Percentiles rank a stretch among this genome's conserved stretches.
Conservation (phyloP, 1,140 invertebrate species). For the Leptoteleia sp. region DNA sequence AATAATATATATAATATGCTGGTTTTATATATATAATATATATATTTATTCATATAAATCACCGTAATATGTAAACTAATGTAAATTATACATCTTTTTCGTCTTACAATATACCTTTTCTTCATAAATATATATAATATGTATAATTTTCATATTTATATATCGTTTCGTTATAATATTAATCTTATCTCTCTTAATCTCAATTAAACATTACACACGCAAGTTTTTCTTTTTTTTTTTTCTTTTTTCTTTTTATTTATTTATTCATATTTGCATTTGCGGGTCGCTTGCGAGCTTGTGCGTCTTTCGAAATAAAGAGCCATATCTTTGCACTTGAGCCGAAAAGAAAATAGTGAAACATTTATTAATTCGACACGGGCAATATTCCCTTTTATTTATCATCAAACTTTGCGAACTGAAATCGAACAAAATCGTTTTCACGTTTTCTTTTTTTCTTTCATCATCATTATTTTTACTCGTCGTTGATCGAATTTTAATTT, state of each 20-base stretch:
- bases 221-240: slow-evolving; percentile 61
- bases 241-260: no score
- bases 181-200: slow-evolving; percentile 67
- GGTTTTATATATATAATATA: slow-evolving; percentile 65
- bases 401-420: no score
- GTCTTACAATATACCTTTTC: slow-evolving; percentile 67
- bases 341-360: slow-evolving; percentile 62
- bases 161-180: slow-evolving; percentile 68
- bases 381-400: no score
- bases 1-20: slow-evolving; percentile 61
- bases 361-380: no score
- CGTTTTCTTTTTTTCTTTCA: no score
- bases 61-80: slow-evolving; percentile 69
- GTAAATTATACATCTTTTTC: slow-evolving; percentile 68
- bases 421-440: no score
- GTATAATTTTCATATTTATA: slow-evolving; percentile 69
- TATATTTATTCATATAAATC: slow-evolving; percentile 67
- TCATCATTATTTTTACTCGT: no score
- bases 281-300: slow-evolving; percentile 65
- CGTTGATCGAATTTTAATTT: no score
- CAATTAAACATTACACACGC: slow-evolving; percentile 65
- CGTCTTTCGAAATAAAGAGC: slow-evolving; percentile 61
- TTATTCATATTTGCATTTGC: slow-evolving; percentile 60
- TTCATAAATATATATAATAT: slow-evolving; percentile 69
- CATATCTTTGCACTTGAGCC: slow-evolving; percentile 45